phyloP scores from a whole-genome alignment of 2,888 invertebrate species.

The Metallyticus violacea region DNA sequence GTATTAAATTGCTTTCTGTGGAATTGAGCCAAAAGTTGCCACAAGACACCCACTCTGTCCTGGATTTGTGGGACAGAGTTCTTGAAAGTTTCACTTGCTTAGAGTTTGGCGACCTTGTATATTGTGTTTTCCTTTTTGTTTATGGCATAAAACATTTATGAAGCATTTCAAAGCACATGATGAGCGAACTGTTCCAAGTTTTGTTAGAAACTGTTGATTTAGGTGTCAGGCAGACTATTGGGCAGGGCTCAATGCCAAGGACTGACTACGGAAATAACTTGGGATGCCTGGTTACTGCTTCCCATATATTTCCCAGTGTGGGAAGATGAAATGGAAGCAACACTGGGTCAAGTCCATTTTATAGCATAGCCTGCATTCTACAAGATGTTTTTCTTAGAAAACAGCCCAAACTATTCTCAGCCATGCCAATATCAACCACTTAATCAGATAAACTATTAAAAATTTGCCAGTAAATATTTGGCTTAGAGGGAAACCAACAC shows the following conservation, averaged over 20 bases:
- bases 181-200: background rate
- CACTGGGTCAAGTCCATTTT: background rate
- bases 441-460: too few relatives aligned
- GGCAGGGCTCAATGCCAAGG: slow-evolving; percentile 22
- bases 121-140: background rate
- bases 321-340: background rate
- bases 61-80: too few relatives aligned
- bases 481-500: too few relatives aligned
- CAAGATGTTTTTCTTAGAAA: background rate
- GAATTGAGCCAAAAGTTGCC: background rate
- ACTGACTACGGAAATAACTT: slow-evolving; percentile 4
- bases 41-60: background rate
- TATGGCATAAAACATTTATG: background rate
- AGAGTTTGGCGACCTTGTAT: background rate
- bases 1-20: background rate
- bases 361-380: background rate
- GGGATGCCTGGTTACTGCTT: background rate
- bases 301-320: background rate
- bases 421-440: too few relatives aligned
- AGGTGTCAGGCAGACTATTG: background rate
- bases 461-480: too few relatives aligned
- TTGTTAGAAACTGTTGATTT: background rate
- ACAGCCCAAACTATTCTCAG: too few relatives aligned
- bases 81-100: background rate
- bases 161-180: background rate